Percentiles rank a stretch among this genome's conserved stretches.
phyloP scores from a whole-genome alignment of 2,113 vertebrate genomes.

The Dromiciops gliroides region DNA sequence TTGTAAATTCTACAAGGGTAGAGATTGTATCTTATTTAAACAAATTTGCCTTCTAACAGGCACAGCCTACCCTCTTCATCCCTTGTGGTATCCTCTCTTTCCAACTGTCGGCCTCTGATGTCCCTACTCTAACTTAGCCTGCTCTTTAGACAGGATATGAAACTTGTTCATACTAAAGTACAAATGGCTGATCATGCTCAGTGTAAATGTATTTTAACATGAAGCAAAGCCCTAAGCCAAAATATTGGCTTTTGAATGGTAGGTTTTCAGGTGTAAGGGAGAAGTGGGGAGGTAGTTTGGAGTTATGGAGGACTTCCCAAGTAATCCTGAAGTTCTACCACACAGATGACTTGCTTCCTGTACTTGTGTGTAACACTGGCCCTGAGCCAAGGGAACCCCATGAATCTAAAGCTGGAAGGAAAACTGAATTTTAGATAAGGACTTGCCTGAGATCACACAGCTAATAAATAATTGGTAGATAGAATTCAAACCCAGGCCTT shows the following conservation, averaged over 20 bases:
- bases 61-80: neutral
- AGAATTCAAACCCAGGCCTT: neutral
- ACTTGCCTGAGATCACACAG: neutral
- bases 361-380: neutral
- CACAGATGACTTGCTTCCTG: neutral
- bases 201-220: neutral
- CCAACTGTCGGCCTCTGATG: neutral
- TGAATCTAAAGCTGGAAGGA: neutral
- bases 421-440: slow-evolving; percentile 14
- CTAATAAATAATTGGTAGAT: slow-evolving; percentile 10
- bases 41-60: neutral
- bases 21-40: neutral
- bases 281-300: neutral
- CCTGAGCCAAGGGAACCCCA: neutral
- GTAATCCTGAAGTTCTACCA: neutral
- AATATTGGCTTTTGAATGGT: slow-evolving; percentile 5
- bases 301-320: neutral
- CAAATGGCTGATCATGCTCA: neutral
- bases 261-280: slow-evolving; percentile 19
- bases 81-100: neutral
- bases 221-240: neutral
- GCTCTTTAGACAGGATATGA: neutral
- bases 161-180: neutral
- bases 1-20: neutral
- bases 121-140: neutral